Evolutionary conservation across 2,888 invertebrate genomes (phyloP).

Genomic region (Leucophenga montana): DNA sequence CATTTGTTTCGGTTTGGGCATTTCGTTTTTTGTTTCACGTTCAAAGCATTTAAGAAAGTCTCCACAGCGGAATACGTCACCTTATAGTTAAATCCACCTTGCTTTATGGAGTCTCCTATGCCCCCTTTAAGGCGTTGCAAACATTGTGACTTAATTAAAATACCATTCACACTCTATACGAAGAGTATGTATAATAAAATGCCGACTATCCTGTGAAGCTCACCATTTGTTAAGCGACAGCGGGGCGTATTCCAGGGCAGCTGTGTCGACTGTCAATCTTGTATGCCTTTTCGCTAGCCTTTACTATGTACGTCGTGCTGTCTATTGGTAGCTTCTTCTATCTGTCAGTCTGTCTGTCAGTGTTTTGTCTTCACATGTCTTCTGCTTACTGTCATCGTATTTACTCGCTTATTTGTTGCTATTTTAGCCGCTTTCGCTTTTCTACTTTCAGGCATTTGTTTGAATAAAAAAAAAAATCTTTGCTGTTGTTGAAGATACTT

Average conservation of each 20-base stretch:
- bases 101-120: too few relatives aligned
- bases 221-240: slow-evolving; percentile 13
- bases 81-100: too few relatives aligned
- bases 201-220: neutral
- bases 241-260: neutral
- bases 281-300: neutral
- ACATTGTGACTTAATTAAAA: too few relatives aligned
- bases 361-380: neutral
- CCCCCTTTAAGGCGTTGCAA: too few relatives aligned
- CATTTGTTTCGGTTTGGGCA: too few relatives aligned
- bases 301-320: neutral
- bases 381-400: neutral
- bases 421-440: too few relatives aligned
- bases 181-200: neutral
- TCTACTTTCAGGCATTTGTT: neutral
- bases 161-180: too few relatives aligned
- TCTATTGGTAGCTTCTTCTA: neutral
- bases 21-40: too few relatives aligned
- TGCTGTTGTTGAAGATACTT: neutral
- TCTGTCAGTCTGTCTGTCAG: neutral
- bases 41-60: too few relatives aligned
- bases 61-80: too few relatives aligned
- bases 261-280: slow-evolving; percentile 1
- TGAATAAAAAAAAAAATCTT: neutral
- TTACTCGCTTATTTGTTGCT: neutral